These are phyloP conservation scores for Tragelaphus strepsiceros DNA, from an alignment of 2,113 vertebrate species.

Conservation along the genomic window DNA sequence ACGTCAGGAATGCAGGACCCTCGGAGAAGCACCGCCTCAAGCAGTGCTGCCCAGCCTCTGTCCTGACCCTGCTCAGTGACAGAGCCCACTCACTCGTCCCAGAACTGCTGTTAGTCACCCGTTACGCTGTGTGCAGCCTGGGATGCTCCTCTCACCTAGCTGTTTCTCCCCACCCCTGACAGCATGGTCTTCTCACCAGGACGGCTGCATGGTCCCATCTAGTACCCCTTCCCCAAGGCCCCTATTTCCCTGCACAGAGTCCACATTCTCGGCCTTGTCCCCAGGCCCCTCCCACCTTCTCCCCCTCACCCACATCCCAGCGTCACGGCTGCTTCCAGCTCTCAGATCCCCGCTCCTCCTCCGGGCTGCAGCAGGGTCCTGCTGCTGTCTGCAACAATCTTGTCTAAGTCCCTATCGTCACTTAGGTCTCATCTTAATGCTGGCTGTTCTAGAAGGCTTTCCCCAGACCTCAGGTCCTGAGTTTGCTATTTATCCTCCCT, in stretches of 20 bases:
- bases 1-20: not conserved
- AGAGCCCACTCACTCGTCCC: not conserved
- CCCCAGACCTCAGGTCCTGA: not conserved
- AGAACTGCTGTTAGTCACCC: too few species aligned
- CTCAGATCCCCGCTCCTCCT: not conserved
- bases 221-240: too few species aligned
- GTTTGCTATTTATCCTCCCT: not conserved
- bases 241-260: not conserved
- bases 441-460: not conserved
- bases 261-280: not conserved
- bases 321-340: not conserved
- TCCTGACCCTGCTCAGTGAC: not conserved
- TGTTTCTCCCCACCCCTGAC: not conserved
- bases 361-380: too few species aligned
- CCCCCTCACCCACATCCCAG: too few species aligned
- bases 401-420: not conserved
- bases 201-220: too few species aligned
- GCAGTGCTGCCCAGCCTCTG: not conserved
- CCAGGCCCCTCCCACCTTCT: not conserved
- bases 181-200: not conserved
- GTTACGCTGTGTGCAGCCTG: rapidly evolving
- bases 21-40: not conserved
- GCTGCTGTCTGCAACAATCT: not conserved
- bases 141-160: too few species aligned
- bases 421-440: not conserved